A percentile compares a stretch with the other conserved stretches of the same genome.
Evolutionary conservation across 2,888 invertebrate genomes (phyloP).

Genomic region (Scaptomyza caliginosa): DNA sequence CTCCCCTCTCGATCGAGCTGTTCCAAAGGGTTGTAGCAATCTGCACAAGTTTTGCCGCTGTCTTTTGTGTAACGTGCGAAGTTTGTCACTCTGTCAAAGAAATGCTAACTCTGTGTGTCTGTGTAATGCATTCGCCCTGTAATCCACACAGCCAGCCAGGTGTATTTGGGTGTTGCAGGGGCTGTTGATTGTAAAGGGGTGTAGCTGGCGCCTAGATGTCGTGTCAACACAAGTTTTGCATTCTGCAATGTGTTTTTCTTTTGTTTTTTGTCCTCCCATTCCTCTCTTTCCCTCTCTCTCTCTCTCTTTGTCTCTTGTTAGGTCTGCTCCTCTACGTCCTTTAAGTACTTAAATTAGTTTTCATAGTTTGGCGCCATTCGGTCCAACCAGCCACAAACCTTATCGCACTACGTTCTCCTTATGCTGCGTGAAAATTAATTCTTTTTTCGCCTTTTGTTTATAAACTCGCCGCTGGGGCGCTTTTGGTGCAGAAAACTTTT

Average conservation of each 20-base stretch:
- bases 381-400: conserved; percentile 8
- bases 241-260: conserved; percentile 67
- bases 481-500: conserved; percentile 58
- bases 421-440: conserved; percentile 66
- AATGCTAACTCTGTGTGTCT: conserved; percentile 53
- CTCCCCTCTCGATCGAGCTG: background rate
- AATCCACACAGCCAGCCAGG: conserved; percentile 46
- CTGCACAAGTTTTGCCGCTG: conserved; percentile 59
- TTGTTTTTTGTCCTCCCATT: conserved; percentile 16
- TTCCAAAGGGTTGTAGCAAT: conserved; percentile 45
- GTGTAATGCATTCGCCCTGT: conserved; percentile 50
- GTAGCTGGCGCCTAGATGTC: conserved; percentile 41
- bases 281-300: background rate
- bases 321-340: conserved; percentile 20
- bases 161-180: conserved; percentile 2
- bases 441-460: conserved; percentile 46
- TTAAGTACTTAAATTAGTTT: conserved; percentile 74
- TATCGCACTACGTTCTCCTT: conserved; percentile 17
- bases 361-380: conserved; percentile 67
- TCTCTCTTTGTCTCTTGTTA: background rate
- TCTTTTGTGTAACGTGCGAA: conserved; percentile 71
- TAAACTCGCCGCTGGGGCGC: conserved; percentile 62
- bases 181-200: conserved; percentile 1
- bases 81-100: conserved; percentile 72
- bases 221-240: conserved; percentile 76